phyloP scores from a whole-genome alignment of 2,797 vertebrate species.

The Chloroceryle inda region DNA sequence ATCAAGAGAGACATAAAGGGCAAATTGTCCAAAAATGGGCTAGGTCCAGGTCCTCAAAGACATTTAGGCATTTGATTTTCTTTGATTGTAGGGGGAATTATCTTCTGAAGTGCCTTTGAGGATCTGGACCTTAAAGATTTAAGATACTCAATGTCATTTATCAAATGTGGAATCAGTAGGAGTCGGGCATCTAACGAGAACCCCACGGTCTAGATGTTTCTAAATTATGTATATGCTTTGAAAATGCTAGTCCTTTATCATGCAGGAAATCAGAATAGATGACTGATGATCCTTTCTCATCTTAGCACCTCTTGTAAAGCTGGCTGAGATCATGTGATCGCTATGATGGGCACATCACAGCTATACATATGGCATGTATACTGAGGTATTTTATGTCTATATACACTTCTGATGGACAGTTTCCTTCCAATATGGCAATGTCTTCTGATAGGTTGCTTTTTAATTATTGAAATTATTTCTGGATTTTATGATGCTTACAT shows the following conservation, averaged over 20 bases:
- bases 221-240: conserved; percentile 69
- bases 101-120: conserved; percentile 69
- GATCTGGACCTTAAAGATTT: conserved; percentile 67
- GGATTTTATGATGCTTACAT: neutral
- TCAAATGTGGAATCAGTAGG: conserved; percentile 67
- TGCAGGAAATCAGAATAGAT: conserved; percentile 61
- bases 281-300: conserved; percentile 65
- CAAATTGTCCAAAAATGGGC: conserved; percentile 61
- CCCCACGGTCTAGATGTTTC: conserved; percentile 64
- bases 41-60: conserved; percentile 60
- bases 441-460: neutral
- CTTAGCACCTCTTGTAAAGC: conserved; percentile 43
- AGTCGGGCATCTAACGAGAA: conserved; percentile 55
- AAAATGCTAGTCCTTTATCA: conserved; percentile 67
- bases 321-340: conserved; percentile 17
- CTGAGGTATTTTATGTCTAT: conserved; percentile 33
- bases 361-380: conserved; percentile 13
- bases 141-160: conserved; percentile 70
- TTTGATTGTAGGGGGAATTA: conserved; percentile 73
- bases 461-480: conserved; percentile 47
- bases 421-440: neutral
- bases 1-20: conserved; percentile 64
- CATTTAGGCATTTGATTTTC: conserved; percentile 68
- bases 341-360: conserved; percentile 62
- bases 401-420: conserved; percentile 18